A percentile compares a stretch with the other conserved stretches of the same genome.
Evolutionary conservation across 2,113 vertebrate species (phyloP).

Genomic region (Xerus inauris): DNA sequence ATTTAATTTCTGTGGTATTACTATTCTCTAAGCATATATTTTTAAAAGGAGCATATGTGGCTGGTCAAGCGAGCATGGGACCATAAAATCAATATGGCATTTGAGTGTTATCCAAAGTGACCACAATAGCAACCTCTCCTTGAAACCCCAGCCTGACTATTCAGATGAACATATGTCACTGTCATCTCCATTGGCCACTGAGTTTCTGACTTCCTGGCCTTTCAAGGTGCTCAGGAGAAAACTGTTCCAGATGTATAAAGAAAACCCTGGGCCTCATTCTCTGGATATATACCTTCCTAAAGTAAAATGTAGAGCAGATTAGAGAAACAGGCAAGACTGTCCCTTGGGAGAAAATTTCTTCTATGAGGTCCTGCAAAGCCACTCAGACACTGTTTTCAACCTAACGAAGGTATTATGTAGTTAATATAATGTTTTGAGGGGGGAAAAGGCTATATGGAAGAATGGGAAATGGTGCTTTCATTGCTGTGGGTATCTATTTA

Average conservation of each 20-base stretch:
- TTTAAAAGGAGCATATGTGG: background rate
- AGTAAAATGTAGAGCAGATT: background rate
- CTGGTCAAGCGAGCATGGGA: background rate
- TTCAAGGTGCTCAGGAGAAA: background rate
- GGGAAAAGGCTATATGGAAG: background rate
- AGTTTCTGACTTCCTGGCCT: background rate
- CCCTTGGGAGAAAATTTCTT: background rate
- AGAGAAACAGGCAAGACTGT: background rate
- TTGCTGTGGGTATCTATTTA: background rate
- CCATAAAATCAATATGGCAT: background rate
- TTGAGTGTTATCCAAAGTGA: background rate
- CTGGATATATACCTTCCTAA: background rate
- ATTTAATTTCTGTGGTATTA: background rate
- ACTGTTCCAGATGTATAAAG: background rate
- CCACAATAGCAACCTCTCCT: background rate
- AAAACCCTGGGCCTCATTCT: background rate
- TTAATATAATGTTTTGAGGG: background rate
- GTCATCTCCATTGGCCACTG: fast-evolving
- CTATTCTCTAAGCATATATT: background rate
- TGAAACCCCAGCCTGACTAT: background rate
- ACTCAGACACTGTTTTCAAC: background rate
- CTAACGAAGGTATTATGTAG: background rate
- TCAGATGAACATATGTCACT: background rate
- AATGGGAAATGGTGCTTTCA: background rate
- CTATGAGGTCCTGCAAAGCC: background rate